Conservation (phyloP, 2,113 vertebrate genomes). For the Neoarius graeffei region DNA sequence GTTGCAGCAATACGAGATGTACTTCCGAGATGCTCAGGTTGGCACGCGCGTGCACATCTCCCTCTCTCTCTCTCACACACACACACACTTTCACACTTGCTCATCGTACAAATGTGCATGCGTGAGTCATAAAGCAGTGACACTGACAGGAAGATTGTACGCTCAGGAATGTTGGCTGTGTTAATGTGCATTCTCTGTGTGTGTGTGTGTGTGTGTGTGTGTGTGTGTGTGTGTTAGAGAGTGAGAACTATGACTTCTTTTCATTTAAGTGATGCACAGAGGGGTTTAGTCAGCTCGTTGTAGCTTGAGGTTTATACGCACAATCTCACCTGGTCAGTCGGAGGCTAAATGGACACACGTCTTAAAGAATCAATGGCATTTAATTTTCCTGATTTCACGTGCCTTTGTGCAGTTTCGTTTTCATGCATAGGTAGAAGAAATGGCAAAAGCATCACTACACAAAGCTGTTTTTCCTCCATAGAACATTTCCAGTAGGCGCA, state of each 20-base stretch:
- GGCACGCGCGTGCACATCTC: not conserved
- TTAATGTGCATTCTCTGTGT: not conserved
- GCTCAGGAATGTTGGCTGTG: not conserved
- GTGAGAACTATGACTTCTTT: not conserved
- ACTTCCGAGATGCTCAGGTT: conserved; percentile 96
- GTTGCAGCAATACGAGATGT: conserved; percentile 99
- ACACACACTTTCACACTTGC: too few relatives aligned
- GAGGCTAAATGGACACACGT: not conserved
- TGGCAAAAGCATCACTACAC: not conserved
- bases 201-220: not conserved
- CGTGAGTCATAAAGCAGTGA: not conserved
- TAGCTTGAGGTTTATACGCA: not conserved
- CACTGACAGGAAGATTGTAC: not conserved
- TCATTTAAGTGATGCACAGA: not conserved
- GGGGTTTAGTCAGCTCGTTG: not conserved
- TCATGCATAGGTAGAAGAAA: not conserved
- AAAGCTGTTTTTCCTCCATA: too few relatives aligned
- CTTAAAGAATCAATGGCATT: not conserved
- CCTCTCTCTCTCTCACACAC: not conserved
- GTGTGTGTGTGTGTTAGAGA: not conserved
- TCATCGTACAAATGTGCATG: too few relatives aligned
- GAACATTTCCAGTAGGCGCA: too few relatives aligned
- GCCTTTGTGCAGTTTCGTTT: not conserved
- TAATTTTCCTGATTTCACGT: not conserved
- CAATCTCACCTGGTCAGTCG: not conserved